phyloP scores from a whole-genome alignment of 2,113 vertebrate species.

The Riparia riparia region DNA sequence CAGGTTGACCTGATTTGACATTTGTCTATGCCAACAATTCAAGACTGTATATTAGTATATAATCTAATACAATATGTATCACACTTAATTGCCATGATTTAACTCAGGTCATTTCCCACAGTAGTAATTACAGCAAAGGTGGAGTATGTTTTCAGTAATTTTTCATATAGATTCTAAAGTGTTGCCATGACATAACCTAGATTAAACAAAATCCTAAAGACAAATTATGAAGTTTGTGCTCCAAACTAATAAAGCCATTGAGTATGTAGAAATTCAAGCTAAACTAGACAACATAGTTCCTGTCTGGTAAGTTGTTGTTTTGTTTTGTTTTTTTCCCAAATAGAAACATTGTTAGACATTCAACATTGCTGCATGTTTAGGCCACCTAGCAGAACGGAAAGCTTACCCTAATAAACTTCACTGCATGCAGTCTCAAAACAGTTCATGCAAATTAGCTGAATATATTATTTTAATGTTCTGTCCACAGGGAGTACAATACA shows the following conservation, averaged over 20 bases:
- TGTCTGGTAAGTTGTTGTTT: background rate
- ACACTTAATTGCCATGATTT: constrained; percentile 13
- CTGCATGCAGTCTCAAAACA: background rate
- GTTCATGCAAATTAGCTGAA: constrained; percentile 37
- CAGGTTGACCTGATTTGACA: background rate
- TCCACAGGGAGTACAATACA: background rate
- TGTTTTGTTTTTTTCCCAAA: background rate
- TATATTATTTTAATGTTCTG: constrained; percentile 18
- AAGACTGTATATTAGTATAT: background rate
- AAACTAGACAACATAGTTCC: background rate
- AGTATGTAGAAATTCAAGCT: background rate
- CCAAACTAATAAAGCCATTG: background rate
- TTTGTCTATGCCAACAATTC: background rate
- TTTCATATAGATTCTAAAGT: background rate
- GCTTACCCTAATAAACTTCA: constrained; percentile 33
- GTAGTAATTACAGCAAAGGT: constrained; percentile 13
- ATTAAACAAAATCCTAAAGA: constrained; percentile 3
- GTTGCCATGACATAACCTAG: background rate
- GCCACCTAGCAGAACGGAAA: background rate
- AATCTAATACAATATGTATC: background rate
- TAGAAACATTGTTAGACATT: background rate
- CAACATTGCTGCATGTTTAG: background rate
- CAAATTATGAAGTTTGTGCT: background rate
- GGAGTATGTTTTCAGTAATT: background rate
- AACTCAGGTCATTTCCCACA: background rate